These are phyloP conservation scores for Rynchops niger DNA, from an alignment of 2,113 vertebrate species.

Conservation along the genomic window DNA sequence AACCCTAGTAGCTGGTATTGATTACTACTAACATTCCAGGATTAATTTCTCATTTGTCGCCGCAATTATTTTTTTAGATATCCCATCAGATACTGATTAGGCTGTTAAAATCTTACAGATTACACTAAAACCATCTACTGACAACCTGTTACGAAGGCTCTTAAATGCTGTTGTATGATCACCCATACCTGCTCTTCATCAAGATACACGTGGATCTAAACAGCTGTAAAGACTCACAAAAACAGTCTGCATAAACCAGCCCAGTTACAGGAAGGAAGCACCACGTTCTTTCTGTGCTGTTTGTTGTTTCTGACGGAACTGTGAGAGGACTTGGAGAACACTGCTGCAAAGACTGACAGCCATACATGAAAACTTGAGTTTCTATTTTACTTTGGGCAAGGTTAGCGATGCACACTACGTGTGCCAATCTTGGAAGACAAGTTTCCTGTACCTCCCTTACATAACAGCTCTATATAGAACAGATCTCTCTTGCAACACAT, in stretches of 20 bases:
- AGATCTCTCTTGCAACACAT: fast-evolving
- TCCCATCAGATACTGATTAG: not conserved
- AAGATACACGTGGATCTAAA: not conserved
- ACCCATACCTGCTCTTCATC: not conserved
- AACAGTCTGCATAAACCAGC: not conserved
- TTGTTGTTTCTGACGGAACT: not conserved
- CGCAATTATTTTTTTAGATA: not conserved
- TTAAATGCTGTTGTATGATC: not conserved
- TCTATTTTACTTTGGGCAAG: not conserved
- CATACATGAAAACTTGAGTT: not conserved
- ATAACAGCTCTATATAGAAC: not conserved
- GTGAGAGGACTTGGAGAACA: not conserved
- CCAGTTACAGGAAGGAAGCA: not conserved
- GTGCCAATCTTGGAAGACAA: not conserved
- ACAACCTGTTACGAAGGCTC: not conserved
- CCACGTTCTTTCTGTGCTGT: not conserved
- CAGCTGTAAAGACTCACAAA: not conserved
- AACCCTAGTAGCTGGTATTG: not conserved
- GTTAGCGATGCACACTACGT: fast-evolving
- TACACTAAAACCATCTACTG: not conserved
- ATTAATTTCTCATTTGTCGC: not conserved
- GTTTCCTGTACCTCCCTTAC: not conserved
- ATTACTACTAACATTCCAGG: not conserved
- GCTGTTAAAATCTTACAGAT: not conserved
- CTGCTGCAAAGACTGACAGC: not conserved